Base-by-base conservation (phyloP, 1,140 invertebrate genomes). In the Akabosia matsudoensis region DNA sequence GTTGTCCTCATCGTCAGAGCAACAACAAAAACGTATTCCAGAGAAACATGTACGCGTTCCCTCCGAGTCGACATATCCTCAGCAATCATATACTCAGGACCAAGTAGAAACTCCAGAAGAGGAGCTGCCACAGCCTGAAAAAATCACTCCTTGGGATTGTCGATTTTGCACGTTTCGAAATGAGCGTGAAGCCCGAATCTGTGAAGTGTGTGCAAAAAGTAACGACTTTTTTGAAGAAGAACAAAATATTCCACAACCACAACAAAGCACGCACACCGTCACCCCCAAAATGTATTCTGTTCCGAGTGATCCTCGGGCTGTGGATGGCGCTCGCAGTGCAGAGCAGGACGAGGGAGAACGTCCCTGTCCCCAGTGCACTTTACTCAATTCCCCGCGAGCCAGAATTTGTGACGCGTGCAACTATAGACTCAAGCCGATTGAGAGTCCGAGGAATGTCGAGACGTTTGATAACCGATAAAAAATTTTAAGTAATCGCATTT, bases 161-260 rank as follows among this genome's bases (percentile, higher is more conserved):
- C 51, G 33, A 26, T 70, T 64, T 61, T 79, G 78, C 33, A 79
- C 78, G 33, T 77, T 76, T 52, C 26, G 70, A 10, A 79, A 79
- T 56, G 51, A 45, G 26, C 45, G 1, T 2, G 33, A 37, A 26
- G 73, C 71, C 7, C 67, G 70, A 24, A 79, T 79, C 18, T 79
- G 78, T 54, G 78, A 79, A 73, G 45, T 79, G 22, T 79, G 78
- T 56, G 73, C 73, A 14, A 79, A 79, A 54, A 76, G 56, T 70
- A 79, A 77, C 52, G 78, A 79, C 74, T 79, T 79, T 72, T 67
- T 75, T 52, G 72, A 70, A 0, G 76, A 74, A 3, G 70, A n/a
- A 37, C 16, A 30, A 70, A 22, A 26, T 33, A n/a, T 33, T 7
- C 7, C n/a, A 28, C n/a, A 28, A 64, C 7, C 13, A 13, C 56